phyloP scores from a whole-genome alignment of 2,113 vertebrate species.

The Clarias macrocephalus region DNA sequence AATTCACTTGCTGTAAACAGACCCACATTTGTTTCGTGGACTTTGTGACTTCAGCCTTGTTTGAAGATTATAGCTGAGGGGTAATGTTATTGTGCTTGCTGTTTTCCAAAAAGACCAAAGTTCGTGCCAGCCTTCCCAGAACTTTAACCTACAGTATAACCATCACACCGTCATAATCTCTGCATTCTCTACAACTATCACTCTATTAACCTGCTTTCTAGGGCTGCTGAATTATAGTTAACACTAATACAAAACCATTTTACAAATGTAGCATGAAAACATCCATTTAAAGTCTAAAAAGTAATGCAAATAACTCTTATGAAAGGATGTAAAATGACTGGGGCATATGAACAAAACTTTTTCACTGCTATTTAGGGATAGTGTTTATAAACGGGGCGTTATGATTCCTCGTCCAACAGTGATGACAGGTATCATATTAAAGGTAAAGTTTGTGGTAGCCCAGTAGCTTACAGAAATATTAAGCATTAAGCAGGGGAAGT shows the following conservation, averaged over 20 bases:
- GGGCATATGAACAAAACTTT: background rate
- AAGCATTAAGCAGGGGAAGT: background rate
- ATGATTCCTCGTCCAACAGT: background rate
- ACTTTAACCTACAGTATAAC: constrained; percentile 10
- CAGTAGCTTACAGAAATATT: background rate
- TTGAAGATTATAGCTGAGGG: background rate
- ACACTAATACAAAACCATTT: background rate
- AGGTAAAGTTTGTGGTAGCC: background rate
- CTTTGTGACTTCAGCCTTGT: constrained; percentile 2
- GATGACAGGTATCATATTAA: background rate
- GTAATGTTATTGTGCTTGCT: constrained; percentile 24
- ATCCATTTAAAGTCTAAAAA: background rate
- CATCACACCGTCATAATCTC: background rate
- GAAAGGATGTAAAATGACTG: background rate
- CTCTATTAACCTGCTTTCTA: background rate
- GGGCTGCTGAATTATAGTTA: background rate
- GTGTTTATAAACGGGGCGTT: background rate
- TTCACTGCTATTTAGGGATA: background rate
- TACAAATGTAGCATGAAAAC: background rate
- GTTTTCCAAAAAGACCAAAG: constrained; percentile 13
- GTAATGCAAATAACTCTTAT: background rate
- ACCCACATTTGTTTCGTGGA: background rate
- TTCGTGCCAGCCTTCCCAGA: constrained; percentile 4
- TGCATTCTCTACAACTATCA: background rate
- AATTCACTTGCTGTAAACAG: background rate